Conservation (phyloP, 2,888 invertebrate genomes). For the Drosophila hamatofila region DNA sequence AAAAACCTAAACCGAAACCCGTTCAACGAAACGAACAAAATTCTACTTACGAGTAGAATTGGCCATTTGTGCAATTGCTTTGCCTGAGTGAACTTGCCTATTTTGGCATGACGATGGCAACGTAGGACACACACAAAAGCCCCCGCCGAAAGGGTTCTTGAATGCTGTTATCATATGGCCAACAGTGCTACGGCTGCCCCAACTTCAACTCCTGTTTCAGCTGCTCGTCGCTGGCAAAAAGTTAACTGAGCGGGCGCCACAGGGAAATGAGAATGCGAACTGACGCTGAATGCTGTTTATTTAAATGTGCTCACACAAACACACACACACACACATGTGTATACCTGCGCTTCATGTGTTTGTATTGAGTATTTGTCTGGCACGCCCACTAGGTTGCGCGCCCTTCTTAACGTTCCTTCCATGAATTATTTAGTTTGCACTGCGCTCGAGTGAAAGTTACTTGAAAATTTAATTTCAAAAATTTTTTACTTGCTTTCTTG, state of each 20-base stretch:
- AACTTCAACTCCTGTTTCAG: constrained; percentile 18
- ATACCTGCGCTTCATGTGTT: constrained; percentile 39
- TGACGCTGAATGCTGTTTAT: constrained; percentile 74
- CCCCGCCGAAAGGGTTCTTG: constrained; percentile 60
- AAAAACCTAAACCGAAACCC: constrained; percentile 58
- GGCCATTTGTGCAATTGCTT: constrained; percentile 84
- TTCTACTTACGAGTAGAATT: constrained; percentile 79
- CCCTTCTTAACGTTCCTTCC: constrained; percentile 44
- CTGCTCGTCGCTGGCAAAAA: constrained; percentile 50
- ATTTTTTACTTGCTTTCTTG: constrained; percentile 53
- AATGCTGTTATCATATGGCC: constrained; percentile 64
- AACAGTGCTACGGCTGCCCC: constrained; percentile 39
- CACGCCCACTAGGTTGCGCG: constrained; percentile 19
- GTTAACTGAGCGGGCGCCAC: constrained; percentile 59
- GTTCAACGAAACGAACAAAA: constrained; percentile 74
- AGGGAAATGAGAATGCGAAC: constrained; percentile 51
- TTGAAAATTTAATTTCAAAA: constrained; percentile 79
- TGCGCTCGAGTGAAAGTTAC: constrained; percentile 80
- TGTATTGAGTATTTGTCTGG: constrained; percentile 46
- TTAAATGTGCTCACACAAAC: constrained; percentile 60
- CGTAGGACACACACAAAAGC: constrained; percentile 56
- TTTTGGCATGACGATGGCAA: constrained; percentile 81
- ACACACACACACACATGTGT: constrained; percentile 25
- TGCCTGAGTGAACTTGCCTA: constrained; percentile 83
- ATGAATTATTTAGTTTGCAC: constrained; percentile 80